Conservation (phyloP, 2,888 invertebrate genomes). For the Dryocosmus kuriphilus region DNA sequence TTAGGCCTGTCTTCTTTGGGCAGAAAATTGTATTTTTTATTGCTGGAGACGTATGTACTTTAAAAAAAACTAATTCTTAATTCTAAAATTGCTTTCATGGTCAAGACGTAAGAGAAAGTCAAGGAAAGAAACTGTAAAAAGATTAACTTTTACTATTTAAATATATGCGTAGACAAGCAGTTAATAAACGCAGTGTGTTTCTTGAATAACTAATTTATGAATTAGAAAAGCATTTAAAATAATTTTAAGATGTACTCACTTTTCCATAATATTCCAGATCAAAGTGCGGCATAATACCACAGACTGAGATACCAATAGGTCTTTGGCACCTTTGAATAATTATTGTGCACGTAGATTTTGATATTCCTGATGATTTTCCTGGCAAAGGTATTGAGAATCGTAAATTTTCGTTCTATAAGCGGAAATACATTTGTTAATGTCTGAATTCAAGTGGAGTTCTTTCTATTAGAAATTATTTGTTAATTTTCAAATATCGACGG, state of each 20-base stretch:
- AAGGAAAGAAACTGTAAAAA: conserved; percentile 12
- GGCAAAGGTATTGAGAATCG: not conserved
- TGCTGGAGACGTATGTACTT: not conserved
- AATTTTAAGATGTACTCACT: not conserved
- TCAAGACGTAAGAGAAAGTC: conserved; percentile 9
- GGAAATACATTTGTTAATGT: no score
- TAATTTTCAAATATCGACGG: no score
- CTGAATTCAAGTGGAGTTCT: no score
- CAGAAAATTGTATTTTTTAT: not conserved
- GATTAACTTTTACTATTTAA: no score
- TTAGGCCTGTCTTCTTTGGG: not conserved
- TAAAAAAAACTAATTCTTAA: conserved; percentile 10
- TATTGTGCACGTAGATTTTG: not conserved
- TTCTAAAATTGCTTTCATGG: conserved; percentile 27
- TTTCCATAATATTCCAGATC: conserved; percentile 9
- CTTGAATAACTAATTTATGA: not conserved
- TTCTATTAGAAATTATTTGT: no score
- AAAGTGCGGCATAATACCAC: conserved; percentile 19
- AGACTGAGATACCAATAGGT: not conserved
- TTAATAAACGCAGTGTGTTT: not conserved
- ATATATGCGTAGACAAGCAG: not conserved
- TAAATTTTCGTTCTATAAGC: not conserved
- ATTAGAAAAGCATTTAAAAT: not conserved
- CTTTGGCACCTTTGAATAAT: conserved; percentile 19
- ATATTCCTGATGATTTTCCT: not conserved